These are phyloP conservation scores for Muntiacus reevesi DNA, from an alignment of 2,113 vertebrate genomes.

Conservation along the genomic window DNA sequence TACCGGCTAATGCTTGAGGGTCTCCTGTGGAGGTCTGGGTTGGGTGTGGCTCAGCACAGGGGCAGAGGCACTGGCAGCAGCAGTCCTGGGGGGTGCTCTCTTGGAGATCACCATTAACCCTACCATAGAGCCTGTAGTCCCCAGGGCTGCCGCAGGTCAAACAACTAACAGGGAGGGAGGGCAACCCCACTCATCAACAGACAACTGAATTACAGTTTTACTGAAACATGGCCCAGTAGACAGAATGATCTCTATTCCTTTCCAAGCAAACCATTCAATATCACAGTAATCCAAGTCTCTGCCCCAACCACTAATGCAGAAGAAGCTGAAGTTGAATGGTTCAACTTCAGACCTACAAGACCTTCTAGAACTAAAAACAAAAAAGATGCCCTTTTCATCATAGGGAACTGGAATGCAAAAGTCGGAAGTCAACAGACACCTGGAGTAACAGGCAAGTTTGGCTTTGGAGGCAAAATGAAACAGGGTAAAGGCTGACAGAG, in stretches of 20 bases:
- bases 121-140: neutral
- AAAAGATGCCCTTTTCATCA: neutral
- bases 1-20: neutral
- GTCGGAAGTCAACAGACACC: neutral
- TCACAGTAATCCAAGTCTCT: neutral
- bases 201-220: neutral
- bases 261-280: neutral
- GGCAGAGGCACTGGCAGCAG: neutral
- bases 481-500: neutral
- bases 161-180: neutral
- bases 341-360: neutral
- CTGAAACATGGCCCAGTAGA: neutral
- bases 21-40: neutral
- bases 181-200: neutral
- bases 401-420: neutral
- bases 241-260: neutral
- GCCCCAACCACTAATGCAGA: neutral
- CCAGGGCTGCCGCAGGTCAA: neutral
- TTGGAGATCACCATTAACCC: neutral
- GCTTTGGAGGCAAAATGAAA: neutral
- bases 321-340: neutral
- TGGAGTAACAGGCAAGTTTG: neutral
- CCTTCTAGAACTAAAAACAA: neutral
- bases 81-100: neutral
- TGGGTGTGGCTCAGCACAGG: neutral